Evolutionary conservation across 1,140 invertebrate species (phyloP), one percentile per base, ranked within the genome.

Genomic region (Bombus terrestris): DNA sequence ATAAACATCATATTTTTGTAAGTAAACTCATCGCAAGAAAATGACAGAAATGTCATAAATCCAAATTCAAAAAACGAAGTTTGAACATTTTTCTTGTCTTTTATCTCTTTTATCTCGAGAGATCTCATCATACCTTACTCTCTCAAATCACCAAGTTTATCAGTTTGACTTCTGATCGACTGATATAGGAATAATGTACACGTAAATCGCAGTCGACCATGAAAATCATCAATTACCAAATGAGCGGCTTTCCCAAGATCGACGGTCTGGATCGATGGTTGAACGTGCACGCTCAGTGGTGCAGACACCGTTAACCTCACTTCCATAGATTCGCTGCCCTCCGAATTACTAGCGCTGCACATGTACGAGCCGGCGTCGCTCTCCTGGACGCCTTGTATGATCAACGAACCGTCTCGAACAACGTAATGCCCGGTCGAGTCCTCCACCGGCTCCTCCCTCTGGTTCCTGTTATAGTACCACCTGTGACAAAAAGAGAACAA

Each of bases 331-430:
- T 96, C 96, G 88, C 96, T 96, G 9, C 96, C 96, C 83, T 96
- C 96, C 85, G 95, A 95, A 92, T 97, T 97, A 91, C 96, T 96
- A 12, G 96, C 96, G 39, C 96, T 95, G 92, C 96, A 97, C 82
- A 94, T 94, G 87, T 96, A 96, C 35, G 93, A 92, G 2, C 96
- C 96, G 73, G 94, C 94, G 86, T 96, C 95, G 28, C 92, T 91
- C 86, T 96, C 95, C 82, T 94, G 93, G n/a, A 96, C 95, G 22
- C 93, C 94, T 81, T 95, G 95, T 89, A 96, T 94, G 85, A 96
- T 95, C 75, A 96, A 90, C 37, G 95, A 95, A 35, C 96, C 96
- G 86, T 96, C 95, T 76, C 95, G 95, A n/a, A 96, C 92, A 75
- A 91, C 92, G 47, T 94, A 95, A 66, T 95, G 94, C 28, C 95